Evolutionary conservation across 2,888 invertebrate species (phyloP), one percentile per base, ranked within the genome.

Genomic region (Aelia acuminata): DNA sequence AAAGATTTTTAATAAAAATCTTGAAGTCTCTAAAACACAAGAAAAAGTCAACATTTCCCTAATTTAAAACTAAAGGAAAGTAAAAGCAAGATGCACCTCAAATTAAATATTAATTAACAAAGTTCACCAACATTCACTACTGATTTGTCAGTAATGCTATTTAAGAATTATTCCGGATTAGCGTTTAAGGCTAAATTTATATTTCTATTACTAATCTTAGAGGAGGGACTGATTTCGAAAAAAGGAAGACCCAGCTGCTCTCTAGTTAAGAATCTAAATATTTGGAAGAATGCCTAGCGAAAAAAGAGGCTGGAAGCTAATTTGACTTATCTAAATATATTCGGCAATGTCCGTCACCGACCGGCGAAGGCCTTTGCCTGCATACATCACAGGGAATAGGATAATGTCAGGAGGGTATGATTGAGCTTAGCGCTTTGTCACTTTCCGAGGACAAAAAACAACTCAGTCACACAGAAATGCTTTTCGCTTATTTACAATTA

Each of bases 241-340:
- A 47, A 39, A 80, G 80, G 80, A 43, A 43, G n/a, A 80, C 43
- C 80, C 43, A 43, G 80, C n/a, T 47, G 80, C 43, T 22, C 43
- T 43, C 80, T 70, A 70, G 63, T 70, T 70, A 70, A 35, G 31
- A 70, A 43, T 43, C 22, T 80, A 80, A 80, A 80, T 80, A 80
- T 80, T 80, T 80, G 80, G 80, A 80, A 80, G 80, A 39, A 47
- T 80, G 80, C 80, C 80, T 80, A n/a, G 43, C 80, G 43, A 39
- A 80, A 80, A 80, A n/a, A 39, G 22, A 47, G n/a, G 13, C 80
- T 39, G 80, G 43, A 80, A 39, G 80, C 80, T 80, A 43, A 80
- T 43, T 80, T 80, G 80, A 80, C 80, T 31, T 80, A 80, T 80
- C 80, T 80, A 47, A 80, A 39, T 80, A 43, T 47, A 80, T 80